A percentile compares a stretch with the other conserved stretches of the same genome.
Evolutionary conservation across 37 sponge, comb jelly and placozoan genomes (phyloP).

Genomic region (Bolinopsis microptera): DNA sequence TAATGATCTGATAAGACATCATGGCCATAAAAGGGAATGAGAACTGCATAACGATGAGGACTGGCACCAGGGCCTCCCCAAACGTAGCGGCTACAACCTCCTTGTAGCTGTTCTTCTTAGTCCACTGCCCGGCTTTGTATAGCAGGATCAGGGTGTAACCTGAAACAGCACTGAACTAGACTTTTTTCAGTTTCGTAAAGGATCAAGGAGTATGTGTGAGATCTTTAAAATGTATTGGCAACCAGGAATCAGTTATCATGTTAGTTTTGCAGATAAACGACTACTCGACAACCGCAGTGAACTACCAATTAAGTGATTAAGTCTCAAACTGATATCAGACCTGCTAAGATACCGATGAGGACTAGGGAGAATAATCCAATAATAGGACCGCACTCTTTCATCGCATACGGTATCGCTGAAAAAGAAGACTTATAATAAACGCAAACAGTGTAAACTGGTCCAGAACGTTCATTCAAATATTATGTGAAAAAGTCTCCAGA

Average conservation of each 20-base stretch:
- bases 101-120: constrained; percentile 59
- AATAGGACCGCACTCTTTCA: constrained; percentile 62
- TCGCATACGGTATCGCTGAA: constrained; percentile 59
- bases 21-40: constrained; percentile 63
- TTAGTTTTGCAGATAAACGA: too few relatives aligned
- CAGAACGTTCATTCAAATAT: too few relatives aligned
- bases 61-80: constrained; percentile 14
- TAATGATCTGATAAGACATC: constrained; percentile 62
- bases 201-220: too few relatives aligned
- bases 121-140: constrained; percentile 43
- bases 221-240: too few relatives aligned
- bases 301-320: too few relatives aligned
- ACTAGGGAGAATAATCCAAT: constrained; percentile 26
- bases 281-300: too few relatives aligned
- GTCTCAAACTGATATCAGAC: too few relatives aligned
- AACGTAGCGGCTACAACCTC: constrained; percentile 49
- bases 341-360: constrained; percentile 39
- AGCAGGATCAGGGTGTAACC: constrained; percentile 53
- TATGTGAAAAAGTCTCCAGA: too few relatives aligned
- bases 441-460: neutral
- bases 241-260: too few relatives aligned
- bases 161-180: neutral
- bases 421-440: too few relatives aligned
- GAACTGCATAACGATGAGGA: constrained; percentile 57
- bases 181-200: too few relatives aligned